Conservation (phyloP, 2,113 vertebrate genomes). For the Myrmophylax atrothorax region DNA sequence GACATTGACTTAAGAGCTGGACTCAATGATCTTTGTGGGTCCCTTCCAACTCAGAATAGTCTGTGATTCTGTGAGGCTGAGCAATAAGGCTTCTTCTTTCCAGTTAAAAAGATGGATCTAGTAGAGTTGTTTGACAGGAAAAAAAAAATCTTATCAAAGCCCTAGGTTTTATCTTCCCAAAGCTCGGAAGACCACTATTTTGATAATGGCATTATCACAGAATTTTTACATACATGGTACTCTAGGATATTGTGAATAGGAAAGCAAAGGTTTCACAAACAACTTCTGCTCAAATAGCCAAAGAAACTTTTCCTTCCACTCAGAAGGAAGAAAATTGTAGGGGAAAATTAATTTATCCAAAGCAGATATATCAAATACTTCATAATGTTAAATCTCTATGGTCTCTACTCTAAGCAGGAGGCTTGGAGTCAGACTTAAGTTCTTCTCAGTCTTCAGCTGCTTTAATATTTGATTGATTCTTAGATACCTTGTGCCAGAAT, state of each 20-base stretch:
- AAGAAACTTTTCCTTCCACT: neutral
- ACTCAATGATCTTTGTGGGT: too few relatives aligned
- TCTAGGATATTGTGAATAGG: neutral
- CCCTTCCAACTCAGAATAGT: too few relatives aligned
- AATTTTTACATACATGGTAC: neutral
- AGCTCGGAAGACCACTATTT: neutral
- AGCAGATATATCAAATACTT: neutral
- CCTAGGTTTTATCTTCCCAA: neutral
- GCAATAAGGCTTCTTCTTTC: rapidly evolving
- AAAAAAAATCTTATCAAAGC: neutral
- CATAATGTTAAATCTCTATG: neutral
- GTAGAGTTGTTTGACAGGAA: neutral
- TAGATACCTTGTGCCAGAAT: neutral
- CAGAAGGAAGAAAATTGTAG: neutral
- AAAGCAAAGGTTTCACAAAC: neutral
- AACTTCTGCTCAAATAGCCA: neutral
- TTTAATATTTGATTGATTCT: neutral
- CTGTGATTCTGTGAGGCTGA: neutral
- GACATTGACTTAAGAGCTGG: too few relatives aligned
- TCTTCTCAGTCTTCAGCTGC: neutral
- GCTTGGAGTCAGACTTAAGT: neutral
- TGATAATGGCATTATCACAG: neutral
- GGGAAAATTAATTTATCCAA: neutral
- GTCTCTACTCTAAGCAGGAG: neutral
- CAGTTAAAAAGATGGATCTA: neutral